Base-by-base conservation (phyloP, 2,113 vertebrate species). In the Psittacus erithacus region DNA sequence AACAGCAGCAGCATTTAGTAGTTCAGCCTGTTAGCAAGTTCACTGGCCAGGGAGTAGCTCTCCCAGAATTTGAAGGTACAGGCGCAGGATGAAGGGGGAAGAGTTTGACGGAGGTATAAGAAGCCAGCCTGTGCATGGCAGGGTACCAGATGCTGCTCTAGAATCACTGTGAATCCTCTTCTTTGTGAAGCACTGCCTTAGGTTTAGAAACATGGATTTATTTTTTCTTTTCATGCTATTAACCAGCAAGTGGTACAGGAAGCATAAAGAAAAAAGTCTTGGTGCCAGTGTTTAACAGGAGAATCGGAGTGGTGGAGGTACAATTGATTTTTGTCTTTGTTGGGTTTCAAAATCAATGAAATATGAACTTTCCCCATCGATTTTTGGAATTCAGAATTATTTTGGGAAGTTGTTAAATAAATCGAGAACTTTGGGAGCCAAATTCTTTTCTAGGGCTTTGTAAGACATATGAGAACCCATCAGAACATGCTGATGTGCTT, bases 291-390 rank as follows among this genome's bases (percentile, higher is more conserved):
- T 94, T 93, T 80, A 93, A 94, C 29, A 81, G 68, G 33, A 60
- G 88, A 93, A 83, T 46, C 25, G n/a, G 44, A 41, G 67, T 63
- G 55, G 49, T 69, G 31, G 63, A 81, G 50, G 69, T 84, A 70
- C 46, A 70, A 90, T 92, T 27, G 49, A 95, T 92, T 96, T 94
- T 92, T 92, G 41, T 76, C 90, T 87, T 92, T 71, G 73, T 83
- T 95, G 12, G 74, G 53, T 88, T 96, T 91, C 68, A 80, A 82
- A 95, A 94, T 96, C 93, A 85, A 74, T 95, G 67, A 87, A 82
- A 87, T 74, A 88, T 53, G 81, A 91, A 52, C 39, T 92, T 95
- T 94, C 65, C 35, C 52, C 31, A 93, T 96, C 59, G 82, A 91
- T 82, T 89, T 91, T 46, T 82, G n/a, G 5, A 88, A 93, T 94